Base-by-base conservation (phyloP, 2,888 invertebrate species). In the Ormyrus nitidulus region DNA sequence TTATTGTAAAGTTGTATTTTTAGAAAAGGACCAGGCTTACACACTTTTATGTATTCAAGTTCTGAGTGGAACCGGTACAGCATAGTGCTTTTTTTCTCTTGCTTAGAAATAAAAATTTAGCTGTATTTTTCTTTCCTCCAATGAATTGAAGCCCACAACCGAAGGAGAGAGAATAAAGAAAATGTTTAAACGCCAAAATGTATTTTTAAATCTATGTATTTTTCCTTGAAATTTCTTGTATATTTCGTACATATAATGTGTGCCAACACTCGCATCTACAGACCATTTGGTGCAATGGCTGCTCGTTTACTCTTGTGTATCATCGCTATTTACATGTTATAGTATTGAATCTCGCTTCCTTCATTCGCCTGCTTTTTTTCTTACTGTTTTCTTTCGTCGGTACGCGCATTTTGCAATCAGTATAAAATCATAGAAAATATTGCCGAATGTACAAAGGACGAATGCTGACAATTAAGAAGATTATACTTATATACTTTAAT, bases 371-470 rank as follows among this genome's bases (percentile, higher is more conserved):
- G 19, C 19, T 68, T 54, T 68, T 74, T 53, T 34, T 13, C 54
- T 69, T 70, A 46, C 49, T 49, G 13, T 46, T 62, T 19, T 19
- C 46, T 44, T 64, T 74, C 13, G 62, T 61, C 65, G 61, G 69
- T 77, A 76, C 56, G 68, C 66, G 75, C 69, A 66, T 54, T 62
- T 72, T 73, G 69, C 70, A 77, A 80, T 80, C 44, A 71, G 79
- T 82, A 82, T 74, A 79, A 82, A 81, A 82, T 79, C 70, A 82
- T 82, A 79, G 71, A 81, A 79, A 81, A 81, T 71, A 82, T 77
- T 82, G 70, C 82, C 82, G 71, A 82, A 82, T 77, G 62, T 77
- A 79, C 79, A 82, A 79, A 77, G 73, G 79, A 81, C 77, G 71
- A 77, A 82, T 77, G 77, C 58, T 77, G 74, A 79, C 77, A 77